Percentiles rank a stretch among this genome's conserved stretches.
Evolutionary conservation across 2,113 vertebrate species (phyloP).

Genomic region (Hemiscyllium ocellatum): DNA sequence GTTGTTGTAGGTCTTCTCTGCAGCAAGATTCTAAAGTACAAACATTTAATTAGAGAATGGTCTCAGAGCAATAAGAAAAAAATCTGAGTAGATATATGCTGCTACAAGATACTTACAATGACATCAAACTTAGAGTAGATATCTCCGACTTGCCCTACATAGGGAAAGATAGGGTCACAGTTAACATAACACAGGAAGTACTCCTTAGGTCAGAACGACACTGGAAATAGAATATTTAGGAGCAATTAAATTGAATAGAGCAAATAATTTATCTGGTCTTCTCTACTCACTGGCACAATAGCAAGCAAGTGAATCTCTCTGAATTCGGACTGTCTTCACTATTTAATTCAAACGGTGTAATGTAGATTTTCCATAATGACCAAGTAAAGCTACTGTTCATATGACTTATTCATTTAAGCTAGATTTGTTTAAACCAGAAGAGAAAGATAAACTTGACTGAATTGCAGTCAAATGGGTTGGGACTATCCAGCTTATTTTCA

Average conservation of each 20-base stretch:
- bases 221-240: background rate
- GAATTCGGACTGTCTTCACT: background rate
- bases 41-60: background rate
- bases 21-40: constrained; percentile 77
- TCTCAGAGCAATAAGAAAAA: background rate
- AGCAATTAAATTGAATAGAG: background rate
- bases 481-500: background rate
- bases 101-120: constrained; percentile 74
- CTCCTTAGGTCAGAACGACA: background rate
- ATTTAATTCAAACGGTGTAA: background rate
- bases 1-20: constrained; percentile 97
- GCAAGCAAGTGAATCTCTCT: background rate
- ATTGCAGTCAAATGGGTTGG: background rate
- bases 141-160: constrained; percentile 83
- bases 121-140: constrained; percentile 98
- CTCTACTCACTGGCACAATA: background rate
- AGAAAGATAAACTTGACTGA: background rate
- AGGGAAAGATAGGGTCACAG: constrained; percentile 33
- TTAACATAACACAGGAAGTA: background rate
- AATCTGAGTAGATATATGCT: too few species aligned
- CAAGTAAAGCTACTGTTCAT: background rate
- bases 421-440: background rate
- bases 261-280: background rate
- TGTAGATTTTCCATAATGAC: background rate
- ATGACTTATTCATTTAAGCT: background rate